Evolutionary conservation across 1,140 invertebrate genomes (phyloP).

Genomic region (Aphaenogaster floridana): DNA sequence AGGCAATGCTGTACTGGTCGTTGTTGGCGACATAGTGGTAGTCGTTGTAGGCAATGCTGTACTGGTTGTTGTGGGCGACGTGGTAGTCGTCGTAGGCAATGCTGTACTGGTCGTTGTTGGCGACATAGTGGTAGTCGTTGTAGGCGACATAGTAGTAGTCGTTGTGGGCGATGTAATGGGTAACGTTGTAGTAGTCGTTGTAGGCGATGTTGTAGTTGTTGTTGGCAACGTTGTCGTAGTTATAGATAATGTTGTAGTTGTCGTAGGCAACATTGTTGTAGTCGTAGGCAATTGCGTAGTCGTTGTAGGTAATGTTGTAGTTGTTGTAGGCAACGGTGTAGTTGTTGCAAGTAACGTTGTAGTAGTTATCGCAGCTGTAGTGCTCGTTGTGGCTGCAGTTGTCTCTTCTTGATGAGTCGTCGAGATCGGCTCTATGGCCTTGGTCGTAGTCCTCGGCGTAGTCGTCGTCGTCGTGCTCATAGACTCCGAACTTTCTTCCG

Average conservation of each 20-base stretch:
- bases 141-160: no score
- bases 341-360: neutral
- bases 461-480: neutral
- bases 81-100: neutral
- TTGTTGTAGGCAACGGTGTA: neutral
- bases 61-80: neutral
- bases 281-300: neutral
- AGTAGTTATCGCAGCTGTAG: neutral
- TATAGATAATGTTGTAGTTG: neutral
- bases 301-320: neutral
- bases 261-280: neutral
- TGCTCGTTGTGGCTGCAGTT: neutral
- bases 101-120: neutral
- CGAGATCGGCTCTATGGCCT: neutral
- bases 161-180: neutral
- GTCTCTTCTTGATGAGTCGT: constrained; percentile 9
- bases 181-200: neutral
- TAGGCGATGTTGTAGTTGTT: neutral
- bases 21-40: neutral
- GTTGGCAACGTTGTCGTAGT: neutral
- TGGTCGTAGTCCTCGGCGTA: neutral
- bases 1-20: no score
- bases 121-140: neutral
- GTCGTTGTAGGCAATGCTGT: neutral
- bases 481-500: neutral